Conservation (phyloP, 1,140 invertebrate species). For the Cydia amplana region DNA sequence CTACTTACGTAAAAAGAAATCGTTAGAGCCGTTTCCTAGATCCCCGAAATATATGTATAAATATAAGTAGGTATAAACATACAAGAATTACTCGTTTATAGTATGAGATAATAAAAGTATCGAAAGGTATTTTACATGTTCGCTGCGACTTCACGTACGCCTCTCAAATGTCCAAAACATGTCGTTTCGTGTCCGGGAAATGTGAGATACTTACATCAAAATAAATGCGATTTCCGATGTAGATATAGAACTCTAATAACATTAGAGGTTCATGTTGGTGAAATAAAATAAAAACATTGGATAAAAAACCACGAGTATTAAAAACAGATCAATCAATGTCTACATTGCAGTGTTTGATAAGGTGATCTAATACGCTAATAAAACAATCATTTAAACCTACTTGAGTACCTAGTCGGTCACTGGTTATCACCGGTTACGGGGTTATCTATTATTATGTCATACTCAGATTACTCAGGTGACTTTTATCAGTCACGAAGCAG, state of each 20-base stretch:
- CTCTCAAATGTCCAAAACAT: too few relatives aligned
- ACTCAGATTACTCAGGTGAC: slow-evolving; percentile 19
- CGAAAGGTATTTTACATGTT: too few relatives aligned
- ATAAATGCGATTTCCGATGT: too few relatives aligned
- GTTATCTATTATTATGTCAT: slow-evolving; percentile 18
- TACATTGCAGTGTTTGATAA: slow-evolving; percentile 14
- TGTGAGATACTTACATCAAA: too few relatives aligned
- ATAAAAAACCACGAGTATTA: neutral
- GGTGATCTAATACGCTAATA: slow-evolving; percentile 2
- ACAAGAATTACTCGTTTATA: too few relatives aligned
- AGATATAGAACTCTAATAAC: neutral
- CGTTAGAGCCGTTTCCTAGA: too few relatives aligned
- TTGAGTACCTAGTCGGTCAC: neutral
- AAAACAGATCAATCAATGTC: slow-evolving; percentile 11
- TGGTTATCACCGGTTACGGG: slow-evolving; percentile 11
- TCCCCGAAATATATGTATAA: too few relatives aligned
- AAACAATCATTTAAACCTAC: neutral
- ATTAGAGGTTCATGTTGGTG: neutral
- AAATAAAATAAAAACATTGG: neutral
- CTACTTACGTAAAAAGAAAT: too few relatives aligned
- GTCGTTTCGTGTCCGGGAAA: too few relatives aligned
- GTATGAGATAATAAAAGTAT: too few relatives aligned
- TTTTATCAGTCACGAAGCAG: slow-evolving; percentile 17
- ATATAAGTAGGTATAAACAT: too few relatives aligned
- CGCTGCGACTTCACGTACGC: neutral